Evolutionary conservation across 1,140 invertebrate species (phyloP).

Genomic region (Cyphomyrmex costatus): DNA sequence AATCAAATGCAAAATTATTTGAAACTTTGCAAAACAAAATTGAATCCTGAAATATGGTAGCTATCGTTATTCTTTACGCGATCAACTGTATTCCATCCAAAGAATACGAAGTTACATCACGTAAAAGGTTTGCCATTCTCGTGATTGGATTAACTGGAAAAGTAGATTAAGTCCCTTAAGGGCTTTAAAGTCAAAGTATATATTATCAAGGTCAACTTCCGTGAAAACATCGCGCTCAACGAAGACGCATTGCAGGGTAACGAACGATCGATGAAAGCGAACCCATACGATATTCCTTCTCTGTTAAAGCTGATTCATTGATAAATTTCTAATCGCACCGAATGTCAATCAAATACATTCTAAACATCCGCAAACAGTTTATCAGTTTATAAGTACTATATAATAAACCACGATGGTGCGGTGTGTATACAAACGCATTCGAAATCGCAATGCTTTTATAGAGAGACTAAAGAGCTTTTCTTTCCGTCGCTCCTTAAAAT

Average conservation of each 20-base stretch:
- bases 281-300: constrained; percentile 41
- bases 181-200: constrained; percentile 75
- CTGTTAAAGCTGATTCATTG: constrained; percentile 37
- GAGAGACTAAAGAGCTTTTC: not conserved
- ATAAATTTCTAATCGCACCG: constrained; percentile 42
- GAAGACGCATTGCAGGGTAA: constrained; percentile 74
- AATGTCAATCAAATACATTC: not conserved
- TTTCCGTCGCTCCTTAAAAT: not conserved
- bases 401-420: not conserved
- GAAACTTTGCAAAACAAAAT: not conserved
- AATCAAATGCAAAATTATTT: not conserved
- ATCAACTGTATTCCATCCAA: not conserved
- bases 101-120: constrained; percentile 7
- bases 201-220: constrained; percentile 76
- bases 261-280: constrained; percentile 72
- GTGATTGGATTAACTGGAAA: constrained; percentile 64
- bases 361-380: not conserved
- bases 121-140: not conserved
- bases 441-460: not conserved
- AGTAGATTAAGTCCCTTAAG: constrained; percentile 71
- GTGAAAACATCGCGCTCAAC: constrained; percentile 73
- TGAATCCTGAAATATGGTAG: not conserved
- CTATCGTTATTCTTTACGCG: not conserved
- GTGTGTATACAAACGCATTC: no score
- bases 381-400: no score